Conservation (phyloP, 2,888 invertebrate species). For the Drosophila buzzatii region DNA sequence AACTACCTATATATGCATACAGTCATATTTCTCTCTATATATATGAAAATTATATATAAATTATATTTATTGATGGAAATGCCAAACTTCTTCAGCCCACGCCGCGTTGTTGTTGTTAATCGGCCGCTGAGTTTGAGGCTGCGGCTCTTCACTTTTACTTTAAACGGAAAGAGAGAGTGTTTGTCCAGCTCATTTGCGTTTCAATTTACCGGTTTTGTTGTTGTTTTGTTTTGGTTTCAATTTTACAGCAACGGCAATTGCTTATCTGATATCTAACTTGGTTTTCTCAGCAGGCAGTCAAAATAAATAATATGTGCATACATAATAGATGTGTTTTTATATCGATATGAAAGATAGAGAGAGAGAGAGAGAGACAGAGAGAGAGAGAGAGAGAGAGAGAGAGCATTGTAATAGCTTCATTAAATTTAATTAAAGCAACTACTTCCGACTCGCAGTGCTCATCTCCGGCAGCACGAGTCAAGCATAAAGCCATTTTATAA, state of each 20-base stretch:
- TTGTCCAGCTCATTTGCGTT: conserved; percentile 76
- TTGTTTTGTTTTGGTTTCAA: conserved; percentile 37
- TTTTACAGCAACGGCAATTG: conserved; percentile 50
- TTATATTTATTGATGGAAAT: conserved; percentile 13
- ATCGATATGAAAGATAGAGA: background rate
- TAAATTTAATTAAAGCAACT: conserved; percentile 73
- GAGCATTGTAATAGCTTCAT: conserved; percentile 63
- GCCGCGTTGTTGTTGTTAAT: conserved; percentile 19
- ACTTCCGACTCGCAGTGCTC: conserved; percentile 64
- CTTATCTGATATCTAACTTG: conserved; percentile 20
- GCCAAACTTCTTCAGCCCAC: conserved; percentile 38
- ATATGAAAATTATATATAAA: conserved; percentile 12
- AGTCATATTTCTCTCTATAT: conserved; percentile 17
- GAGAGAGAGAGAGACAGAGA: too few relatives aligned
- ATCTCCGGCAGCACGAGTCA: conserved; percentile 53
- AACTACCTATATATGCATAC: background rate
- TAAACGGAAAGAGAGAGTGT: conserved; percentile 82
- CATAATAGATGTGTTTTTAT: conserved; percentile 3
- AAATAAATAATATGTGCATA: conserved; percentile 18
- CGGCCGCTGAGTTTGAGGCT: conserved; percentile 33
- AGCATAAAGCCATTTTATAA: conserved; percentile 39
- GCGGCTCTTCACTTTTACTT: conserved; percentile 80
- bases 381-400: conserved; percentile 4
- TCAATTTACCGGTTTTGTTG: conserved; percentile 74
- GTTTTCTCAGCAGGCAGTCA: conserved; percentile 34